Base-by-base conservation (phyloP, 2,888 invertebrate genomes). In the Hypolimnas misippus region DNA sequence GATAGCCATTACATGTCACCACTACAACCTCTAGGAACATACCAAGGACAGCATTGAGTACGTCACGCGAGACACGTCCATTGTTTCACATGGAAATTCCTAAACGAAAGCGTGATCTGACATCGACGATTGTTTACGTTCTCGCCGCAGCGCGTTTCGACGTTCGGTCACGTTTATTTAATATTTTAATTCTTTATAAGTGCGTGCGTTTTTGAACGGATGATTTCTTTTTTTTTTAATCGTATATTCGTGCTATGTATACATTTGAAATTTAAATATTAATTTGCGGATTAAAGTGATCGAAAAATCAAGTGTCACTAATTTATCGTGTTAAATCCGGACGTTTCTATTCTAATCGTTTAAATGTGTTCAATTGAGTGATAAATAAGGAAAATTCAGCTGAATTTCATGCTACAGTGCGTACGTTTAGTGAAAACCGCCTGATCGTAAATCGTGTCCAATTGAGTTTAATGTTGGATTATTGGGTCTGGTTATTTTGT, bases 21-120 rank as follows among this genome's bases (percentile, higher is more conserved):
- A 49, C n/a, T n/a, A 53, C 57, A 52, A 49, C 57, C 51, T 52
- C 14, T 29, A 10, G 53, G n/a, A 61, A 17, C 44, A 49, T 17
- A 35, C 61, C 56, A 59, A 66, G 68, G 64, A 62, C 72, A 70
- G 71, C 66, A 72, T 70, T 72, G 72, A 74, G 73, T 73, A 73
- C 65, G 60, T 60, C 51, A n/a, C 44, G 6, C 21, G 21, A 10
- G 12, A 42, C 44, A 17, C 14, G 42, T 51, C 7, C 8, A 38
- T n/a, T 25, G 19, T 52, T 44, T 44, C 19, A 1, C 17, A 1
- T 19, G 2, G 16, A 16, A 8, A 16, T 29, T 8, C 12, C 14
- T 10, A 16, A 42, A 19, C 7, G 1, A 16, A 17, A n/a, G 33
- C 40, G 3, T 52, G 31, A 42, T n/a, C 31, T 33, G 35, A 38